Evolutionary conservation across 2,888 invertebrate species (phyloP).

Genomic region (Sphaerophoria taeniata): DNA sequence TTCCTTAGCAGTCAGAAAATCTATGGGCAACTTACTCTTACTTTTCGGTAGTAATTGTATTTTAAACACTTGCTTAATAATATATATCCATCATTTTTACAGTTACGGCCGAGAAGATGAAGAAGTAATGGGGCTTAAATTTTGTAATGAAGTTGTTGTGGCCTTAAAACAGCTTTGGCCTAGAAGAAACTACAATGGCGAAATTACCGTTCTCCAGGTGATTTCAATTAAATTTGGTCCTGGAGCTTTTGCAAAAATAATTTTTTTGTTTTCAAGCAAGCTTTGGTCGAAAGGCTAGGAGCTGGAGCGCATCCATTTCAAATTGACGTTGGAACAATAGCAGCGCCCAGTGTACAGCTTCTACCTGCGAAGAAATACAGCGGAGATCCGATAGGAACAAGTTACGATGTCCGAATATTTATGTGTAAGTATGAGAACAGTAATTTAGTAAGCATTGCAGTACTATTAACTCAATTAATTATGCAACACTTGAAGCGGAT

Average conservation of each 20-base stretch:
- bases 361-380: conserved; percentile 94
- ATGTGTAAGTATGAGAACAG: conserved; percentile 84
- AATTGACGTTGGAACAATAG: conserved; percentile 90
- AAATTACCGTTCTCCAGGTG: conserved; percentile 89
- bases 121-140: conserved; percentile 97
- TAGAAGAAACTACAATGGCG: conserved; percentile 84
- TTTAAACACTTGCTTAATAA: not conserved
- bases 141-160: conserved; percentile 97
- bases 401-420: conserved; percentile 92
- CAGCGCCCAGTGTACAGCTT: conserved; percentile 92
- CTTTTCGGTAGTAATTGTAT: conserved; percentile 87
- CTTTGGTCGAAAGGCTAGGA: conserved; percentile 88
- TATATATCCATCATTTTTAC: conserved; percentile 38
- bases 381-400: conserved; percentile 94
- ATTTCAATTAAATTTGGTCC: conserved; percentile 41
- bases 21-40: conserved; percentile 92
- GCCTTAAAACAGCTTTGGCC: conserved; percentile 93
- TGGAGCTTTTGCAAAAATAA: not conserved
- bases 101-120: conserved; percentile 97
- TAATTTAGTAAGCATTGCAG: not conserved
- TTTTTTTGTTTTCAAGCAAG: conserved; percentile 85
- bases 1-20: conserved; percentile 87
- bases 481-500: conserved; percentile 85
- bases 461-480: not conserved
- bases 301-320: conserved; percentile 90